Evolutionary conservation across 2,888 invertebrate genomes (phyloP).

Genomic region (Homarus gammarus): DNA sequence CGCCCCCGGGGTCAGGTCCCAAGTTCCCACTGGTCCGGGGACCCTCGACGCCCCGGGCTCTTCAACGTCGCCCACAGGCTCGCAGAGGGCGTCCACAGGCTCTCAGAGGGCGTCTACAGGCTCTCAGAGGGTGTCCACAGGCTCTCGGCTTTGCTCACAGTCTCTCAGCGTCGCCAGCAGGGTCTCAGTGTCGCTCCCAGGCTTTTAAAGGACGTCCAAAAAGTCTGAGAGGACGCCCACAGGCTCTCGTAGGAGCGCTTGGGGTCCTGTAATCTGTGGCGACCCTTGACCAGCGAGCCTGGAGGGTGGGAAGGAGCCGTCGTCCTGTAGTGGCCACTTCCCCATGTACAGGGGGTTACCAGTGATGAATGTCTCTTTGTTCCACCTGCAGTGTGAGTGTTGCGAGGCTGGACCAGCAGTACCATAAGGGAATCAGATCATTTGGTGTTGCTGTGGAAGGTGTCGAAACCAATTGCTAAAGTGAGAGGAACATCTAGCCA

Average conservation of each 20-base stretch:
- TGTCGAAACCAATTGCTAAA: too few relatives aligned
- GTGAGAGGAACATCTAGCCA: too few relatives aligned
- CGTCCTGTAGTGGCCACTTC: slow-evolving; percentile 36
- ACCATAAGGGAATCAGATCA: not conserved
- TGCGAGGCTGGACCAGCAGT: slow-evolving; percentile 2
- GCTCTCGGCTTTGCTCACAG: too few relatives aligned
- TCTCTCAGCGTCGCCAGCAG: too few relatives aligned
- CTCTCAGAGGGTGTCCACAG: too few relatives aligned
- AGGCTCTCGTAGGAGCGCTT: slow-evolving; percentile 10
- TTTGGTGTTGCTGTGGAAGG: not conserved
- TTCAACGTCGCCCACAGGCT: slow-evolving; percentile 13
- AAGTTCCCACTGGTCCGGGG: not conserved
- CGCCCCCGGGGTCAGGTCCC: slow-evolving; percentile 15
- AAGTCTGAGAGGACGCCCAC: not conserved
- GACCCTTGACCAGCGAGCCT: slow-evolving; percentile 65
- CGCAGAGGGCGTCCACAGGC: not conserved
- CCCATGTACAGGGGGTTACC: slow-evolving; percentile 2
- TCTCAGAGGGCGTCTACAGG: too few relatives aligned
- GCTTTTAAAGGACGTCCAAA: slow-evolving; percentile 1
- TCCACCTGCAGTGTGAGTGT: slow-evolving; percentile 23
- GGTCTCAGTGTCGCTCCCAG: not conserved
- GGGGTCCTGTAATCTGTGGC: slow-evolving; percentile 48
- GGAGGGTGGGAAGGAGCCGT: slow-evolving; percentile 17
- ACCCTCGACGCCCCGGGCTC: slow-evolving; percentile 7
- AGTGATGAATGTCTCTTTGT: slow-evolving; percentile 49